Conservation (phyloP, 2,797 vertebrate species). For the Sebastes glaucus region DNA sequence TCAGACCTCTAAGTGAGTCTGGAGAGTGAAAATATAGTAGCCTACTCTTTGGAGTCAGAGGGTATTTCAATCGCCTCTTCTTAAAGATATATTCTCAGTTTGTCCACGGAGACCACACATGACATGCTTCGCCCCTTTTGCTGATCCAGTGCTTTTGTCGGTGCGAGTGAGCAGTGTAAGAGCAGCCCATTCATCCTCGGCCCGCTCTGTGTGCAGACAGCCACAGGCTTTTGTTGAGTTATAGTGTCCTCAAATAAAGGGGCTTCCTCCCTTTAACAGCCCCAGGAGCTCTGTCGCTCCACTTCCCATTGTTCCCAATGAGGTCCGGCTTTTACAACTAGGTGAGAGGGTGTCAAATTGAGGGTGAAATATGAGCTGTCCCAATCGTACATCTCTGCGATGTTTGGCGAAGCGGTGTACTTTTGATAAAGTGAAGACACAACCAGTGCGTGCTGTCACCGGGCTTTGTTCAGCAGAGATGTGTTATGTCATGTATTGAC, state of each 20-base stretch:
- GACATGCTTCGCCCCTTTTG: constrained; percentile 44
- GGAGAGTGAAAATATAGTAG: no score
- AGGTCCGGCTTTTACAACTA: constrained; percentile 82
- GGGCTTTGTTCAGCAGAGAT: neutral
- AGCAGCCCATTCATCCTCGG: constrained; percentile 71
- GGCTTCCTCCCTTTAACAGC: constrained; percentile 83
- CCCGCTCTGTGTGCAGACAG: constrained; percentile 75
- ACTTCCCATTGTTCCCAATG: constrained; percentile 82
- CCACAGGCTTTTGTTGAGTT: constrained; percentile 84
- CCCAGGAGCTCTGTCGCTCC: constrained; percentile 72
- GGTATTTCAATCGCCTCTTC: no score
- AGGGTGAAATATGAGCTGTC: constrained; percentile 71
- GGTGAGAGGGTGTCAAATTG: constrained; percentile 78
- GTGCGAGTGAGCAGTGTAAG: constrained; percentile 69
- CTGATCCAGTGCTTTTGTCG: constrained; percentile 65
- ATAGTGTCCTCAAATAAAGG: constrained; percentile 83
- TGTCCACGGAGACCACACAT: constrained; percentile 68
- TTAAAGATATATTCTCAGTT: constrained; percentile 4
- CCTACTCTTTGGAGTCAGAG: no score
- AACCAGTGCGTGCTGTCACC: neutral
- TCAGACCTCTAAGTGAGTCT: no score
- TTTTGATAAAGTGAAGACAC: constrained; percentile 23
- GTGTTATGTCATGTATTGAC: neutral
- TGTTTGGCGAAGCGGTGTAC: constrained; percentile 48
- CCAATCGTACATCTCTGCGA: constrained; percentile 39